Conservation (phyloP, 2,888 invertebrate genomes). For the Polyommatus iphigenia region DNA sequence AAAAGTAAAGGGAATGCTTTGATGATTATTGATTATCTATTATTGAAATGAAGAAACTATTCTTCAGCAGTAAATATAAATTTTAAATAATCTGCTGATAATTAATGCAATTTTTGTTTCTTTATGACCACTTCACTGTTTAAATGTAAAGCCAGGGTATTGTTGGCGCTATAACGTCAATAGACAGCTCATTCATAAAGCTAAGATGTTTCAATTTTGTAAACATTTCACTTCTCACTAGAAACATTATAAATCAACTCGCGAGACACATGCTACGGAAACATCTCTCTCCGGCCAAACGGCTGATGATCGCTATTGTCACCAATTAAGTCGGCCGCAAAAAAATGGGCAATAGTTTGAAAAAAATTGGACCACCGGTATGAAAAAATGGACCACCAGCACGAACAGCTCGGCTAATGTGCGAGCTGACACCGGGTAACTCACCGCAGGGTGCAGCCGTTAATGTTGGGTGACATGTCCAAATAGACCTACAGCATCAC, state of each 20-base stretch:
- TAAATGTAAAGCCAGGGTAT: too few relatives aligned
- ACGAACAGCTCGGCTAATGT: slow-evolving; percentile 76
- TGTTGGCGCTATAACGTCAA: slow-evolving; percentile 56
- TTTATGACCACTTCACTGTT: neutral
- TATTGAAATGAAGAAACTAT: too few relatives aligned
- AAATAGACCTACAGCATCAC: slow-evolving; percentile 66
- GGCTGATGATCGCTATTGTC: slow-evolving; percentile 74
- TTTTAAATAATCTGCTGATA: neutral
- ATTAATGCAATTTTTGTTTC: neutral
- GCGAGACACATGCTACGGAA: slow-evolving; percentile 64
- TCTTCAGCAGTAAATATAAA: too few relatives aligned
- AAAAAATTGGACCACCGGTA: slow-evolving; percentile 61
- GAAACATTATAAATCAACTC: slow-evolving; percentile 34
- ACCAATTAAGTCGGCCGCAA: slow-evolving; percentile 71
- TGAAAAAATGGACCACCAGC: slow-evolving; percentile 65
- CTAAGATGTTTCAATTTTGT: slow-evolving; percentile 8
- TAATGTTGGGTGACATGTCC: slow-evolving; percentile 62
- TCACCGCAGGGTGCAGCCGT: slow-evolving; percentile 62
- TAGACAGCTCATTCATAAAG: slow-evolving; percentile 47
- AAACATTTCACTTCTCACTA: slow-evolving; percentile 23
- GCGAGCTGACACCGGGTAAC: slow-evolving; percentile 67
- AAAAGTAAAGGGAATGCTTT: too few relatives aligned
- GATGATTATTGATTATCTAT: too few relatives aligned
- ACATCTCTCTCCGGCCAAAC: slow-evolving; percentile 71
- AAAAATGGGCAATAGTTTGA: slow-evolving; percentile 46